Evolutionary conservation across 2,113 vertebrate genomes (phyloP), one percentile per base, ranked within the genome.

Genomic region (Pterocles burchelli): DNA sequence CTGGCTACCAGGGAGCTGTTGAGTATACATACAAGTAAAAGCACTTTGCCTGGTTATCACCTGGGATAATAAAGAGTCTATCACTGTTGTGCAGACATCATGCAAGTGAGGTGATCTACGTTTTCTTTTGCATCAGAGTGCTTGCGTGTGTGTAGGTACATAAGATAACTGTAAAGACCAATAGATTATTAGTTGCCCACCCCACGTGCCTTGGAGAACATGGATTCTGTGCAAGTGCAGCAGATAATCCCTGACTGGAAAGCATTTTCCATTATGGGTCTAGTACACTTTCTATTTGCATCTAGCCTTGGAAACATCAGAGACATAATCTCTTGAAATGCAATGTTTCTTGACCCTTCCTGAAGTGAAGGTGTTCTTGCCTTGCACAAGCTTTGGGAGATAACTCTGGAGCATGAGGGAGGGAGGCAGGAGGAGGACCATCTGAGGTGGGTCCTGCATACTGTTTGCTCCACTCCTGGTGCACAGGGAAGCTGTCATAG

Each of bases 151-250:
- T 21, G 9, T 43, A 62, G 22, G 16, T 5, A 20, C 13, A 14
- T 11, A 34, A 77, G 33, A 21, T 11, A 77, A 29, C 41, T 70
- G 9, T 58, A 34, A 55, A 51, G 22, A 55, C 11, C 6, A 1
- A 5, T 31, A 59, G 54, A 17, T 76, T 75, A 26, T 41, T 80
- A 43, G 31, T 83, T 28, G 75, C 31, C 8, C 31, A 25, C 22
- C 9, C 57, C 8, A 7, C 0, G 0, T 29, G 21, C 21, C 29
- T n/a, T 34, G 28, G 41, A 65, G 70, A 78, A 34, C 8, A 5
- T 41, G 31, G 52, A 59, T 75, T 89, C 58, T 57, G 51, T 29
- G 55, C 2, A 3, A 71, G 29, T 31, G 41, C 12, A 90, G 45
- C 18, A 17, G 1, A 3, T 29, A 67, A 38, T 17, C 33, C 25